Evolutionary conservation across 2,888 invertebrate species (phyloP).

Genomic region (Mesoligia furuncula): DNA sequence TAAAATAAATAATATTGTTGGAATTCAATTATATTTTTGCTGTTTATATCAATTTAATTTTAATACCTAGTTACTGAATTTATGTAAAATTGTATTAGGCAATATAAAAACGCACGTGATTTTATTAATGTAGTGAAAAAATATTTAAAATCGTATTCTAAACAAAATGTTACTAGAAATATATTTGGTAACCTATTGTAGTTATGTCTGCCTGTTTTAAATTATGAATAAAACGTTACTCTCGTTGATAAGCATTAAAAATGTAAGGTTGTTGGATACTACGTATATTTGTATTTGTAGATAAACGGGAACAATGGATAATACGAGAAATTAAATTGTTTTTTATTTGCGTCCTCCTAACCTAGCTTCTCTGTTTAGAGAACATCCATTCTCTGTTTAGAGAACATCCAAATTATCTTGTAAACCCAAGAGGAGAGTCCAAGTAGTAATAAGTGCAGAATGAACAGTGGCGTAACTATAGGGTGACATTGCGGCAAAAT

Average conservation of each 20-base stretch:
- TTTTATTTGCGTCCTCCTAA: slow-evolving; percentile 7
- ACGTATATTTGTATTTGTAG: slow-evolving; percentile 57
- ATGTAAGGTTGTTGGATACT: slow-evolving; percentile 64
- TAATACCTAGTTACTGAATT: neutral
- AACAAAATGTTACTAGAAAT: slow-evolving; percentile 10
- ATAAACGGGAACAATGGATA: slow-evolving; percentile 59
- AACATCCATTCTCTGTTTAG: neutral
- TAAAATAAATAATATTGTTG: slow-evolving; percentile 2
- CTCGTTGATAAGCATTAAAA: slow-evolving; percentile 43
- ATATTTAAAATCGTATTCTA: neutral
- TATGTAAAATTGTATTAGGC: neutral
- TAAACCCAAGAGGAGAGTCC: neutral
- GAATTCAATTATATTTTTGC: neutral
- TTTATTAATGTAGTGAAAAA: slow-evolving; percentile 18
- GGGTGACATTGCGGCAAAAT: too few relatives aligned
- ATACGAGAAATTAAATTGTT: slow-evolving; percentile 12
- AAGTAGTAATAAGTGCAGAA: neutral
- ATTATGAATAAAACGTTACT: slow-evolving; percentile 37
- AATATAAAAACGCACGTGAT: slow-evolving; percentile 21
- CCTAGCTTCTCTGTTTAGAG: neutral
- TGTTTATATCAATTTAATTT: neutral
- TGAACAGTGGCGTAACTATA: neutral
- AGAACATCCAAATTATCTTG: neutral
- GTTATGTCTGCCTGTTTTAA: slow-evolving; percentile 42
- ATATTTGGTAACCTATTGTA: slow-evolving; percentile 16